Percentiles rank a stretch among this genome's conserved stretches.
Conservation (phyloP, 2,888 invertebrate species). For the Philereme vetulata region DNA sequence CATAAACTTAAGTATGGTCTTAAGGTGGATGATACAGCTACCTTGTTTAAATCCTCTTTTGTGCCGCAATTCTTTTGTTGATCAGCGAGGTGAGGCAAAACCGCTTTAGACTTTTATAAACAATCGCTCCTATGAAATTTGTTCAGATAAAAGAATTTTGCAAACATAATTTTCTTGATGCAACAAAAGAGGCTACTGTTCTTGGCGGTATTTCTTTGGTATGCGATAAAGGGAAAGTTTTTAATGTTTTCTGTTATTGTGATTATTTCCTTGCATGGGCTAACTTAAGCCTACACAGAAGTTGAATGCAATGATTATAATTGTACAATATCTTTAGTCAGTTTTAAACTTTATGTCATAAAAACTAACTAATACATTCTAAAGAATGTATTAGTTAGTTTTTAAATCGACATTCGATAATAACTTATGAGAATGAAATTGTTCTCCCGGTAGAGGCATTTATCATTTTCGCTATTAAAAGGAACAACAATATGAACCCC, state of each 20-base stretch:
- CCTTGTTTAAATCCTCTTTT: constrained; percentile 78
- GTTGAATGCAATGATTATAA: neutral
- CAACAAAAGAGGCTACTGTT: constrained; percentile 54
- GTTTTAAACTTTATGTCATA: neutral
- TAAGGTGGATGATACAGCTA: constrained; percentile 76
- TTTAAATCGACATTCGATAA: constrained; percentile 39
- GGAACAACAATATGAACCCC: constrained; percentile 75
- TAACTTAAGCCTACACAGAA: neutral
- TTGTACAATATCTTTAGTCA: neutral
- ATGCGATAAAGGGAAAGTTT: constrained; percentile 40
- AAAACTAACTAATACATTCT: constrained; percentile 2
- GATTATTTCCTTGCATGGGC: constrained; percentile 14
- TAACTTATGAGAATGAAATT: constrained; percentile 47
- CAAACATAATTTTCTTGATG: constrained; percentile 61
- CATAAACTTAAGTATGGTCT: constrained; percentile 79
- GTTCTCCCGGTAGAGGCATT: constrained; percentile 72
- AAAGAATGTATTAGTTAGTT: constrained; percentile 6
- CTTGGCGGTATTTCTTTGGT: constrained; percentile 44
- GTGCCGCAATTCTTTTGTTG: constrained; percentile 77
- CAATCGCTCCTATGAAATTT: constrained; percentile 69
- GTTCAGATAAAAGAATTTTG: constrained; percentile 55
- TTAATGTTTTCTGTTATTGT: constrained; percentile 29
- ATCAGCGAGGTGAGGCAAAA: constrained; percentile 71
- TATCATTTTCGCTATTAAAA: constrained; percentile 82
- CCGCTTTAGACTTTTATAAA: constrained; percentile 67